Base-by-base conservation (phyloP, 2,888 invertebrate species). In the Isoperla grammatica region DNA sequence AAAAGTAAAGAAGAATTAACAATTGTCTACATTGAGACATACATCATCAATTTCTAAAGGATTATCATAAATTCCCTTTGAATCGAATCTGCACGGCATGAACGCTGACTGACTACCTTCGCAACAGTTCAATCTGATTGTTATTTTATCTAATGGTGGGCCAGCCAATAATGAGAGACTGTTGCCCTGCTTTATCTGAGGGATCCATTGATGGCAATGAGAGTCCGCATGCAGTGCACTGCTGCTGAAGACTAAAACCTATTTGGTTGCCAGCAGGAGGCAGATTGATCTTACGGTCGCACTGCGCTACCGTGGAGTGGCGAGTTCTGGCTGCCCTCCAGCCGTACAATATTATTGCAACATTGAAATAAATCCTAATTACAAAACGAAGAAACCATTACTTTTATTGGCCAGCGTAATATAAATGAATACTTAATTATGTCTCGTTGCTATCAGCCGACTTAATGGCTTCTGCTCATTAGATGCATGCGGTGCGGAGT, bases 121-220 rank as follows among this genome's bases (percentile, higher is more conserved):
- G 29, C 4, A 29, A 29, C 29, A 8, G 29, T 29, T 29, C 29
- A 29, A 29, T 29, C 11, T 45, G 45, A 45, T 45, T 45, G 39
- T 39, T 39, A 53, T 39, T 39, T 11, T 37, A 39, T 39, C 39
- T 53, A 13, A 39, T 58, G 40, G 23, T 42, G 55, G 19, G 35
- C 37, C 20, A 54, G 35, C 37, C 20, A 54, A 56, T 60, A 56
- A 56, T 60, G 60, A 56, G 56, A 60, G 49, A 59, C 56, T 3
- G 17, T 15, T 8, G n/a, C 17, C 45, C 9, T 45, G 42, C 13
- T 42, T 15, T 42, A 42, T n/a, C 42, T 15, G 15, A 6, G 15
- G 37, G 42, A 9, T 45, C 17, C 46, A n/a, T 53, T 53, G 53
- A 53, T 19, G 37, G 29, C 29, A 39, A 12, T 37, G 39, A 37